Conservation (phyloP, 2,113 vertebrate species). For the Cyanoliseus patagonus region DNA sequence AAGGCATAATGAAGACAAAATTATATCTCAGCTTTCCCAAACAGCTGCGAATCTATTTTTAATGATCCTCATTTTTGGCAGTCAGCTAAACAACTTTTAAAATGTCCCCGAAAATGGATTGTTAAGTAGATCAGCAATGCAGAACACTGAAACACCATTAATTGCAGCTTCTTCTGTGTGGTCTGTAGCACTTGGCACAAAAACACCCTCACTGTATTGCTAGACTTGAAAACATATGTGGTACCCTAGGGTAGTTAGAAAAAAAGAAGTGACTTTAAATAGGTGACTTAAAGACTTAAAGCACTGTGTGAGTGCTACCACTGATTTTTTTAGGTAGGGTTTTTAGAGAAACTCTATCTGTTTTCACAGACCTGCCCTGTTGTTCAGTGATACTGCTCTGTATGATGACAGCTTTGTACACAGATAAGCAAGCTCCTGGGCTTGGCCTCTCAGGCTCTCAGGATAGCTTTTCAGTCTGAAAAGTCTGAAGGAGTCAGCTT, state of each 20-base stretch:
- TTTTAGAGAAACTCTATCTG: constrained; percentile 39
- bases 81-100: constrained; percentile 82
- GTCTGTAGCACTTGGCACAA: constrained; percentile 40
- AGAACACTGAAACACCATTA: constrained; percentile 71
- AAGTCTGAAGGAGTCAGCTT: constrained; percentile 5
- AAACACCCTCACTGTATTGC: background rate
- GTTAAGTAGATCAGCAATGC: constrained; percentile 79
- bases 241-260: constrained; percentile 6
- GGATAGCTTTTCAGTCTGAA: background rate
- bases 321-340: background rate
- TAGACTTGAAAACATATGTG: constrained; percentile 20
- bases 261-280: constrained; percentile 47
- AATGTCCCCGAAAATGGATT: constrained; percentile 79
- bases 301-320: background rate
- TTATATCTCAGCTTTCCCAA: constrained; percentile 80
- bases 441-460: constrained; percentile 8
- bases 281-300: constrained; percentile 27
- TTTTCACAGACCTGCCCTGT: constrained; percentile 47
- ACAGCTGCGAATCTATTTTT: constrained; percentile 85
- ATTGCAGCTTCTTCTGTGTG: constrained; percentile 73
- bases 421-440: constrained; percentile 3
- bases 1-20: constrained; percentile 85
- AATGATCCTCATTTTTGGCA: constrained; percentile 83
- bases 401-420: constrained; percentile 46
- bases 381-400: constrained; percentile 21